Evolutionary conservation across 1,140 invertebrate genomes (phyloP), one percentile per base, ranked within the genome.

Genomic region (Zaprionus ornatus): DNA sequence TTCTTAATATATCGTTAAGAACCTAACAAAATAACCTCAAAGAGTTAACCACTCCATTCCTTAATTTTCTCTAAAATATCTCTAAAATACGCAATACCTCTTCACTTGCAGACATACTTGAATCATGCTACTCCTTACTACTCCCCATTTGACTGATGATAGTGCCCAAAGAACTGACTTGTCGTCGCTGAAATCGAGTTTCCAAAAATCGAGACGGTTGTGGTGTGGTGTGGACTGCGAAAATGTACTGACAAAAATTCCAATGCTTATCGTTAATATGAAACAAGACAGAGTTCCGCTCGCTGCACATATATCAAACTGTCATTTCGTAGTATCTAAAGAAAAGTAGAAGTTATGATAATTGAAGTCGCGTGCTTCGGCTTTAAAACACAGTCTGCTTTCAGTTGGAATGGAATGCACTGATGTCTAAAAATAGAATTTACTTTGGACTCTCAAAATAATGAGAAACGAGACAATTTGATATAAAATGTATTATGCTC

Each of bases 161-260:
- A n/a, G 32, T 32, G 17, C 40, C 40, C 13, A 13, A 9, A 56
- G 19, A 21, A 59, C 19, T 60, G 63, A 72, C 56, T 62, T 76
- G 56, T 76, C 74, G 62, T 52, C 69, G 57, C 62, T 76, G 55
- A 66, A 73, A 73, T 72, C 61, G 66, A 62, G 48, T 45, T 66
- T 69, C 35, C 69, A 45, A 66, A 45, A 61, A 35, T 52, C 63
- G 21, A 32, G 64, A 12, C 71, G 32, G 19, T 25, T 12, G 32
- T 17, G 17, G 60, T 73, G 37, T 23, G 29, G 59, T 64, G 40
- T 17, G 52, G 10, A 56, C 50, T 45, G 60, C 35, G 32, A 25
- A 65, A 76, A 76, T 76, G 56, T 69, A 17, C 69, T 76, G 74
- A 76, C 74, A 76, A 76, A 76, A 76, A 66, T 76, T 23, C 65